These are phyloP conservation scores for Tiphia femorata DNA, from an alignment of 2,888 invertebrate species.

Conservation along the genomic window DNA sequence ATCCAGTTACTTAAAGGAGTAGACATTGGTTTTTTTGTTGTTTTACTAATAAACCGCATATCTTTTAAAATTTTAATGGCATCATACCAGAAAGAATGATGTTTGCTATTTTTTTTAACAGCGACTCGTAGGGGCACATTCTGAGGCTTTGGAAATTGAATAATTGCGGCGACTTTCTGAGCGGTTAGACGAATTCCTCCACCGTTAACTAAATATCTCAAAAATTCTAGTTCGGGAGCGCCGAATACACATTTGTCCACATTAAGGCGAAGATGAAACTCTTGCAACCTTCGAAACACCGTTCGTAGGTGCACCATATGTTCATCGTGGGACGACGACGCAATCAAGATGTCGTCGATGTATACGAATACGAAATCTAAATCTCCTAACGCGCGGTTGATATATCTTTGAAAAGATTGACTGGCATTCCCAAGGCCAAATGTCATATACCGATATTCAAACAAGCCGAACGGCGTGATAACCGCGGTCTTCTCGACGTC, in stretches of 20 bases:
- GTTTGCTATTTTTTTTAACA: too few species aligned
- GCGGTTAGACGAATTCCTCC: not conserved
- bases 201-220: not conserved
- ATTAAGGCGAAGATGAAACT: slow-evolving; percentile 22
- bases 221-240: not conserved
- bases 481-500: slow-evolving; percentile 35
- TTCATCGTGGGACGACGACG: not conserved
- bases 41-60: too few species aligned
- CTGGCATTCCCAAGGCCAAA: slow-evolving; percentile 58
- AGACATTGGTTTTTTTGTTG: too few species aligned
- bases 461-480: slow-evolving; percentile 55
- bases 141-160: slow-evolving; percentile 28
- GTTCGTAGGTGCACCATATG: slow-evolving; percentile 25
- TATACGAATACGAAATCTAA: slow-evolving; percentile 46
- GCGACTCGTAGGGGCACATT: too few species aligned
- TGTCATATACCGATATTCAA: slow-evolving; percentile 54
- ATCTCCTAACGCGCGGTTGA: slow-evolving; percentile 39
- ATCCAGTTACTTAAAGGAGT: too few species aligned
- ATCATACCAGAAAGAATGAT: too few species aligned
- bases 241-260: not conserved
- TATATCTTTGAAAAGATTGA: slow-evolving; percentile 57
- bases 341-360: slow-evolving; percentile 55
- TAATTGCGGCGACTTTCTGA: not conserved
- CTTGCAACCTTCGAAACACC: slow-evolving; percentile 26
- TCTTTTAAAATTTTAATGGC: too few species aligned